These are phyloP conservation scores for Carcharodon carcharias DNA, from an alignment of 2,797 vertebrate species.

Conservation along the genomic window DNA sequence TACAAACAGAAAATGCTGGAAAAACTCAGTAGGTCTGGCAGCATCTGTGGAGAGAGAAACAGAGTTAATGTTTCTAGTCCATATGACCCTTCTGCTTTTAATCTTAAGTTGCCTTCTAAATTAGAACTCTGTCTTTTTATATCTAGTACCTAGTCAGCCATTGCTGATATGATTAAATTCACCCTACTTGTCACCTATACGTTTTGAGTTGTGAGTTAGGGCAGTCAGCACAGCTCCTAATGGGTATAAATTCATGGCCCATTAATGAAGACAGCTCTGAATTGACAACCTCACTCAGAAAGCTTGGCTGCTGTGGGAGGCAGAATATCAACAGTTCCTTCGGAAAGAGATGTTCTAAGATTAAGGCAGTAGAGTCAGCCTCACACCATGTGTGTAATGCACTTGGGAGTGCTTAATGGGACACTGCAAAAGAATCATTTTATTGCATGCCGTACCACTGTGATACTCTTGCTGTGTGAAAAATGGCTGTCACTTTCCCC, in stretches of 20 bases:
- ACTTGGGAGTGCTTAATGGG: neutral
- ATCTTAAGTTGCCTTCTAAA: neutral
- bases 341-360: neutral
- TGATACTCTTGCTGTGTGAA: neutral
- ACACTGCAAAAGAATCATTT: neutral
- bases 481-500: neutral
- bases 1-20: too few relatives aligned
- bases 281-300: neutral
- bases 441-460: neutral
- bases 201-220: neutral
- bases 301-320: neutral
- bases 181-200: neutral
- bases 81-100: too few relatives aligned
- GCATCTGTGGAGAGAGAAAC: too few relatives aligned
- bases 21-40: too few relatives aligned
- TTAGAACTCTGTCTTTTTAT: neutral
- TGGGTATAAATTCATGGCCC: neutral
- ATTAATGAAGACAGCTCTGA: neutral
- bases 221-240: neutral
- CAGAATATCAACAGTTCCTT: neutral
- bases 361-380: neutral
- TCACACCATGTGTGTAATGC: neutral
- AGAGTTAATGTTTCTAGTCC: too few relatives aligned
- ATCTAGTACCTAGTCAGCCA: neutral
- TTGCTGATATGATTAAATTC: neutral